Conservation (phyloP, 2,113 vertebrate species). For the Ciconia boyciana region DNA sequence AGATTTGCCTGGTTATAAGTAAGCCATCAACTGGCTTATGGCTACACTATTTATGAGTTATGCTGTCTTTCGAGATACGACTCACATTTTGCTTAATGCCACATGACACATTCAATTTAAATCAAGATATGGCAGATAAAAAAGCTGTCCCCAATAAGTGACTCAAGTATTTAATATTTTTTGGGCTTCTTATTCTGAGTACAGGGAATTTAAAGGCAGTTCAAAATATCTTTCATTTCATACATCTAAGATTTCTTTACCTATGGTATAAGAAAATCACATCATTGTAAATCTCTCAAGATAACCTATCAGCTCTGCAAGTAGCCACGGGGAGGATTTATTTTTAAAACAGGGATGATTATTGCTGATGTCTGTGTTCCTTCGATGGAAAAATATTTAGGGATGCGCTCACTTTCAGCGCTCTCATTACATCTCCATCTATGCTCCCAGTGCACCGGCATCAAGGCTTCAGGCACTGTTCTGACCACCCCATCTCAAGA, state of each 20-base stretch:
- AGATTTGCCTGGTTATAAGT: conserved; percentile 49
- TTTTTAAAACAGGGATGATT: background rate
- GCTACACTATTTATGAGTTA: conserved; percentile 27
- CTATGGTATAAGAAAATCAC: background rate
- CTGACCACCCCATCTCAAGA: background rate
- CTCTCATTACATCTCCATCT: background rate
- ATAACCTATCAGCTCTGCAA: background rate
- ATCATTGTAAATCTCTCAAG: background rate
- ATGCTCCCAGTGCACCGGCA: background rate
- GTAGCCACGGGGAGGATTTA: background rate
- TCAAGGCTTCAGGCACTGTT: background rate
- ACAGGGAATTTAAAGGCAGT: background rate
- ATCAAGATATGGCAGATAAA: conserved; percentile 26
- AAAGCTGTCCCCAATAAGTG: background rate
- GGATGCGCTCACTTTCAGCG: background rate
- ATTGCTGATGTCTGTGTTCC: background rate
- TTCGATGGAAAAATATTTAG: background rate
- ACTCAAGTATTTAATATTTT: background rate
- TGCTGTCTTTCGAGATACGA: conserved; percentile 29
- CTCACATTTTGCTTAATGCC: conserved; percentile 40
- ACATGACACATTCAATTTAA: conserved; percentile 39
- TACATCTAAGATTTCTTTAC: background rate
- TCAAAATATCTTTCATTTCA: background rate
- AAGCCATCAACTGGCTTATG: conserved; percentile 32
- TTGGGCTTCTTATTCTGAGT: background rate